These are phyloP conservation scores for Heteromyza rotundicornis DNA, from an alignment of 2,888 invertebrate species.

Conservation along the genomic window DNA sequence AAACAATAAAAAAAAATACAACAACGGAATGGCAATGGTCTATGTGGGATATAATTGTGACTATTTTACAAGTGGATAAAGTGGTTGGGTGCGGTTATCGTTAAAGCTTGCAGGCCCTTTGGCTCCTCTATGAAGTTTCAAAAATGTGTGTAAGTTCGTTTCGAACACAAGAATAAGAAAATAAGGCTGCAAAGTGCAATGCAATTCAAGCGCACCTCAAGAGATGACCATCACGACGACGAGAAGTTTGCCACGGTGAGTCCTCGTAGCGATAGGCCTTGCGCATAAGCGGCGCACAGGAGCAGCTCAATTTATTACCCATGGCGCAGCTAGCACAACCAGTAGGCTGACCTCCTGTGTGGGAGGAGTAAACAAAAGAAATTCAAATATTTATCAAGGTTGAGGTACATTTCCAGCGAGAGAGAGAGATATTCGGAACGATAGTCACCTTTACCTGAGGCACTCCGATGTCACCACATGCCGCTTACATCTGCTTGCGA, in stretches of 20 bases:
- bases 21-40: too few relatives aligned
- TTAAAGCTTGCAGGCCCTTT: too few relatives aligned
- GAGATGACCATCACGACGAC: conserved; percentile 84
- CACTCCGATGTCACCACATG: conserved; percentile 83
- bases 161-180: too few relatives aligned
- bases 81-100: too few relatives aligned
- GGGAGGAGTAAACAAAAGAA: neutral
- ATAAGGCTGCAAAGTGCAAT: too few relatives aligned
- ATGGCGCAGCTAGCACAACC: conserved; percentile 71
- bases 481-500: conserved; percentile 72
- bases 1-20: too few relatives aligned
- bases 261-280: conserved; percentile 96
- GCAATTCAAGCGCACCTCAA: too few relatives aligned
- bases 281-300: conserved; percentile 94
- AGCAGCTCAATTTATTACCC: conserved; percentile 98
- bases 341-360: conserved; percentile 60
- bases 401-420: conserved; percentile 12
- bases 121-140: too few relatives aligned
- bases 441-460: conserved; percentile 66
- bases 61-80: too few relatives aligned
- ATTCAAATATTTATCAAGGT: neutral
- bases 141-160: too few relatives aligned
- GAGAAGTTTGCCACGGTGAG: conserved; percentile 92
- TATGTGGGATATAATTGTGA: too few relatives aligned
- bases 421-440: neutral